Percentiles rank a stretch among this genome's conserved stretches.
phyloP scores from a whole-genome alignment of 2,888 invertebrate species.

The Orthosia gracilis region DNA sequence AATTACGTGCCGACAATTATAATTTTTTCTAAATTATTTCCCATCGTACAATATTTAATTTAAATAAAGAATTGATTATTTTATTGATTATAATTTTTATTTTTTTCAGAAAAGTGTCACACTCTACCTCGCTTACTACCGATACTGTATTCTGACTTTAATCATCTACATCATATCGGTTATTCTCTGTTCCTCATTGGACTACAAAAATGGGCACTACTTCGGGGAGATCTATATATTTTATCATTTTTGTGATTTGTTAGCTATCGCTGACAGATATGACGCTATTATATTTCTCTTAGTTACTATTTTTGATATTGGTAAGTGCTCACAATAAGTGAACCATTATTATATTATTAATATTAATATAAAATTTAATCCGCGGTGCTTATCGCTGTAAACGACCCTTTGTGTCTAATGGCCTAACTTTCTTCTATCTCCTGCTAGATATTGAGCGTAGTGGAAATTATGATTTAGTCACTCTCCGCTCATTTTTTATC shows the following conservation, averaged over 20 bases:
- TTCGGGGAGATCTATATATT: constrained; percentile 9
- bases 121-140: constrained; percentile 26
- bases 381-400: neutral
- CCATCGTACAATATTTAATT: too few species aligned
- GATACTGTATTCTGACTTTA: constrained; percentile 30
- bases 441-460: too few species aligned
- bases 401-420: too few species aligned
- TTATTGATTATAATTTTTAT: neutral
- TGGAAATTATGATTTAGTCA: too few species aligned
- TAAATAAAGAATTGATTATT: neutral
- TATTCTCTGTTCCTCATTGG: neutral
- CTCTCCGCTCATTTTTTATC: too few species aligned
- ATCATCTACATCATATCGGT: neutral
- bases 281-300: neutral
- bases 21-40: too few species aligned
- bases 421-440: too few species aligned
- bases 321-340: constrained; percentile 12
- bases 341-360: neutral
- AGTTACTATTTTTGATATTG: constrained; percentile 1
- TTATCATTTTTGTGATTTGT: neutral
- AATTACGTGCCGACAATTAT: too few species aligned
- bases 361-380: too few species aligned
- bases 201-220: fast-evolving
- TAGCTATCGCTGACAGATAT: neutral
- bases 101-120: constrained; percentile 41